Evolutionary conservation across 2,113 vertebrate genomes (phyloP).

Genomic region (Amazona guildingii): DNA sequence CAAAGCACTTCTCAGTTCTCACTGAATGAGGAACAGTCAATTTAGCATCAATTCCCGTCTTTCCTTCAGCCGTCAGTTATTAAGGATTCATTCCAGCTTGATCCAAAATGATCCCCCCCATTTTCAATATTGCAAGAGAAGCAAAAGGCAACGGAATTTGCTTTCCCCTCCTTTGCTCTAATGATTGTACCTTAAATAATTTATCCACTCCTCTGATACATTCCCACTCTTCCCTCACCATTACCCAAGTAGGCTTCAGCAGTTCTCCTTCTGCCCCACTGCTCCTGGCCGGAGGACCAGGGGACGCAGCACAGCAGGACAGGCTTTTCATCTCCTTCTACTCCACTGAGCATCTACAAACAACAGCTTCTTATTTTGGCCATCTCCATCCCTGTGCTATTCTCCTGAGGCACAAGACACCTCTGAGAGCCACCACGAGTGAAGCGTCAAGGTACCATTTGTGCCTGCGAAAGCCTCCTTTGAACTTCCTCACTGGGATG

Average conservation of each 20-base stretch:
- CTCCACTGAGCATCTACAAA: conserved; percentile 12
- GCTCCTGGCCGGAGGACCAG: neutral
- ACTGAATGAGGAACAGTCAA: neutral
- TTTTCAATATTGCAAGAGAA: conserved; percentile 41
- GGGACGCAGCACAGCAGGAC: neutral
- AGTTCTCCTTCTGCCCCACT: conserved; percentile 24
- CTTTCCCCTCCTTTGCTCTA: neutral
- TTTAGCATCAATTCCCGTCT: neutral
- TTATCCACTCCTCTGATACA: neutral
- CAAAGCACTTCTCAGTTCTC: neutral
- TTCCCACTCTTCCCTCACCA: neutral
- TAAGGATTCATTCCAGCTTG: conserved; percentile 9
- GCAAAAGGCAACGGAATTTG: conserved; percentile 22
- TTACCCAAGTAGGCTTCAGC: neutral
- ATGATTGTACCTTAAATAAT: conserved; percentile 47
- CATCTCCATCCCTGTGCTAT: fast-evolving
- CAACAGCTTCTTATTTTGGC: neutral
- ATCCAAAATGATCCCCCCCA: neutral
- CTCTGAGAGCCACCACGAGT: fast-evolving
- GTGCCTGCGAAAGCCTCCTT: neutral
- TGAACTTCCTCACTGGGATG: neutral
- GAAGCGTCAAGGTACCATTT: neutral
- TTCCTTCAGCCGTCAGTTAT: neutral
- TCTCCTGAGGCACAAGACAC: neutral
- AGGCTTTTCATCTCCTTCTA: conserved; percentile 13